These are phyloP conservation scores for Herpetotheres cachinnans DNA, from an alignment of 2,113 vertebrate genomes.

Conservation along the genomic window DNA sequence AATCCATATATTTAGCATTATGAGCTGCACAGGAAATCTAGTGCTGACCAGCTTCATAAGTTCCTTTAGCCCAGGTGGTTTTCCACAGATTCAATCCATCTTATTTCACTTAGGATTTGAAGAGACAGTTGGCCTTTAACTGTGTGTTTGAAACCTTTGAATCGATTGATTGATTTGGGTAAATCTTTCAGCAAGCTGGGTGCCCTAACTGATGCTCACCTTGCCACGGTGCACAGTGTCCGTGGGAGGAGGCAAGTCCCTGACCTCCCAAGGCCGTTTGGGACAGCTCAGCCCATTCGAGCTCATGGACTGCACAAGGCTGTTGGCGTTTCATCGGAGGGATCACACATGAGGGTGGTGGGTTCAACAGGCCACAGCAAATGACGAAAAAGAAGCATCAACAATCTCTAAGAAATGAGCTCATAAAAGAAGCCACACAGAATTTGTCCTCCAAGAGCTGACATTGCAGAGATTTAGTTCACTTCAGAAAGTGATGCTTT, in stretches of 20 bases:
- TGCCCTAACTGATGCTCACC: neutral
- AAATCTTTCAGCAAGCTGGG: neutral
- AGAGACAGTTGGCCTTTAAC: neutral
- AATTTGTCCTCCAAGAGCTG: neutral
- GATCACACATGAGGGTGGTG: no score
- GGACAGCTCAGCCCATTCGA: neutral
- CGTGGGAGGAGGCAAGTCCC: neutral
- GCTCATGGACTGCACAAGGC: neutral
- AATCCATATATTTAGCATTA: neutral
- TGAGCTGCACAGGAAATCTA: neutral
- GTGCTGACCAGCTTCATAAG: neutral
- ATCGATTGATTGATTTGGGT: neutral
- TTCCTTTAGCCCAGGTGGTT: neutral
- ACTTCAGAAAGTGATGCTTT: constrained; percentile 7
- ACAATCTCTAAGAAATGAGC: neutral
- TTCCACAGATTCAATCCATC: neutral
- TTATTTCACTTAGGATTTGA: neutral
- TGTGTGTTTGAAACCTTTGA: neutral
- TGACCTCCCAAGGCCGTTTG: neutral
- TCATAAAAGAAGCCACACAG: neutral
- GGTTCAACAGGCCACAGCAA: neutral
- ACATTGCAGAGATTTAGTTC: neutral
- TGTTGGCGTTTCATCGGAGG: neutral
- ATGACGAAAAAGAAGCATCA: neutral
- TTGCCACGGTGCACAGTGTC: neutral